These are phyloP conservation scores for Drosophila cardini DNA, from an alignment of 1,140 invertebrate genomes.

Conservation along the genomic window DNA sequence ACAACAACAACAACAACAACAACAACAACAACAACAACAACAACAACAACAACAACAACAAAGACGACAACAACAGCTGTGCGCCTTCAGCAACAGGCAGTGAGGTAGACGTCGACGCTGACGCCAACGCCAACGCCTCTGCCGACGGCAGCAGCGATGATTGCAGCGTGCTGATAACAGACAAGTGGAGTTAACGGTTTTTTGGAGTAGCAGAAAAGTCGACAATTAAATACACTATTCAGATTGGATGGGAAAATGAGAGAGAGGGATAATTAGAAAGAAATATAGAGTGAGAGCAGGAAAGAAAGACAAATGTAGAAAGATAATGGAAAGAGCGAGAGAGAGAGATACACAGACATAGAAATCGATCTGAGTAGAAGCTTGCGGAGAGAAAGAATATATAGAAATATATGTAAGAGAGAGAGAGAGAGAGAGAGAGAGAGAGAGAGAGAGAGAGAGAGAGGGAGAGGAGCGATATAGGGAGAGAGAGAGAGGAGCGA, in stretches of 20 bases:
- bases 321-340: background rate
- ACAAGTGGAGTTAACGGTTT: conserved; percentile 8
- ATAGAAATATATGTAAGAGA: no score
- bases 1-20: conserved; percentile 2
- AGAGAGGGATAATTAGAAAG: background rate
- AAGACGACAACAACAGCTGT: conserved; percentile 17
- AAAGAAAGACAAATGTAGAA: background rate
- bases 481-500: background rate
- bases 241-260: no score
- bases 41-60: conserved; percentile 20
- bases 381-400: no score
- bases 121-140: conserved; percentile 1
- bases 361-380: no score
- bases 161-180: conserved; percentile 69
- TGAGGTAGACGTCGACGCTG: conserved; percentile 6
- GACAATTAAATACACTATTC: conserved; percentile 15
- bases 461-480: background rate
- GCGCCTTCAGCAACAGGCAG: conserved; percentile 23
- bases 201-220: background rate
- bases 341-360: background rate
- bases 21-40: conserved; percentile 39
- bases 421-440: background rate
- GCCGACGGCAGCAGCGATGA: conserved; percentile 41
- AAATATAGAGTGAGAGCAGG: background rate
- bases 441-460: background rate